These are phyloP conservation scores for Theocolax elegans DNA, from an alignment of 1,140 invertebrate genomes.

Conservation along the genomic window DNA sequence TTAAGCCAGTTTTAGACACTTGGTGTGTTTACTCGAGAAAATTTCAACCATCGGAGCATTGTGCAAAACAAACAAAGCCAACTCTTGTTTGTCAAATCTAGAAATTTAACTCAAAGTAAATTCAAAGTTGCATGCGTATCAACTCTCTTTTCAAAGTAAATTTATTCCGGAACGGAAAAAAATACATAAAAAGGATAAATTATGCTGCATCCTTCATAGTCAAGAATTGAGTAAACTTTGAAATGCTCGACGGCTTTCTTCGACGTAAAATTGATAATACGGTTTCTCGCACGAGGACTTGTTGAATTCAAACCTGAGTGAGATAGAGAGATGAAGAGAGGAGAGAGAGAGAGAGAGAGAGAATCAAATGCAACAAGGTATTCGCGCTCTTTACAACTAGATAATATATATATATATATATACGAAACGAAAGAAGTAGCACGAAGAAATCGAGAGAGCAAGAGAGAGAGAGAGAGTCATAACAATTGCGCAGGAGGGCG, in stretches of 20 bases:
- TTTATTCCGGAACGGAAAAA: not conserved
- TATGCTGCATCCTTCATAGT: not conserved
- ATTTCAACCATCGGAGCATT: not conserved
- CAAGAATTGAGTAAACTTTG: not conserved
- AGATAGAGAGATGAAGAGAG: not conserved
- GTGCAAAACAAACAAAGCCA: constrained; percentile 9
- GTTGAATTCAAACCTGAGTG: not conserved
- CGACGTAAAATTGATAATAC: not conserved
- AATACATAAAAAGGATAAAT: not conserved
- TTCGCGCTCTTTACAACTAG: not conserved
- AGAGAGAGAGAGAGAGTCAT: not conserved
- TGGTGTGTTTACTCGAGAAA: not conserved
- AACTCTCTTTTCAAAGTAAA: not conserved
- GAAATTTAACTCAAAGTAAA: constrained; percentile 10
- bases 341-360: not conserved
- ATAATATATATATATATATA: too few species aligned
- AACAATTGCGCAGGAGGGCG: not conserved
- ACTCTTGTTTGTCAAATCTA: not conserved
- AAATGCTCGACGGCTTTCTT: not conserved
- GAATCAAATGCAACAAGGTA: not conserved
- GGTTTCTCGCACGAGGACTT: not conserved
- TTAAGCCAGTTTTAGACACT: constrained; percentile 11
- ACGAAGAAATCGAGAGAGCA: not conserved
- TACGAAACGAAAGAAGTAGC: too few species aligned
- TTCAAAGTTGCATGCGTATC: constrained; percentile 1